Base-by-base conservation (phyloP, 2,113 vertebrate genomes). In the Octodon degus region DNA sequence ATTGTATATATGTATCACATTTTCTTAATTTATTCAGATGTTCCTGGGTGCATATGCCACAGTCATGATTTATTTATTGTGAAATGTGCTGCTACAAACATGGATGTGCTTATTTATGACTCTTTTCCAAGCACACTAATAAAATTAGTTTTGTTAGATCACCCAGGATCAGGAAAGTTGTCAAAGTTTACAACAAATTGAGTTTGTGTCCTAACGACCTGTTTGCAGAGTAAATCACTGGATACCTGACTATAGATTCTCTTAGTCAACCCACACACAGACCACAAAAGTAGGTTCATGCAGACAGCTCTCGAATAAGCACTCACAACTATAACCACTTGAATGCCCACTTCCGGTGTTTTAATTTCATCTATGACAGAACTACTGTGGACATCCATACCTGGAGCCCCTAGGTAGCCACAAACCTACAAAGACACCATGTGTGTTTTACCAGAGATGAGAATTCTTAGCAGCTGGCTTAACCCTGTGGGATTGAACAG, bases 321-420 rank as follows among this genome's bases (percentile, higher is more conserved):
- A 89, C 7, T 47, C 40, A 90, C 4, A 65, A 1, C 8, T 7
- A 16, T 4, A 30, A 90, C 8, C 4, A 16, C 68, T 6, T 5
- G 11, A 2, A 14, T 11, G 1, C 17, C 34, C 4, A 19, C 16
- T 37, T n/a, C 24, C 12, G 58, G 16, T 43, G 2, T 0, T 34
- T 32, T 7, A 11, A 22, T 27, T 30, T 70, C 77, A 70, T 2
- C 17, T 32, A 16, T 7, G 17, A 27, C 12, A 2, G 9, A 43
- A 34, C 4, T 9, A 14, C 14, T 50, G 22, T 47, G 25, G 24
- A 34, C n/a, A 40, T 30, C 27, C 79, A 70, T 4, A 60, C 4
- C 6, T 60, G 20, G 30, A 60, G 8, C 13, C 19, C 19, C 24
- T 4, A 24, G 1, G 19, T 91, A 32, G 17, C 11, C 4, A 6